phyloP scores from a whole-genome alignment of 2,888 invertebrate genomes.

The Acronicta psi region DNA sequence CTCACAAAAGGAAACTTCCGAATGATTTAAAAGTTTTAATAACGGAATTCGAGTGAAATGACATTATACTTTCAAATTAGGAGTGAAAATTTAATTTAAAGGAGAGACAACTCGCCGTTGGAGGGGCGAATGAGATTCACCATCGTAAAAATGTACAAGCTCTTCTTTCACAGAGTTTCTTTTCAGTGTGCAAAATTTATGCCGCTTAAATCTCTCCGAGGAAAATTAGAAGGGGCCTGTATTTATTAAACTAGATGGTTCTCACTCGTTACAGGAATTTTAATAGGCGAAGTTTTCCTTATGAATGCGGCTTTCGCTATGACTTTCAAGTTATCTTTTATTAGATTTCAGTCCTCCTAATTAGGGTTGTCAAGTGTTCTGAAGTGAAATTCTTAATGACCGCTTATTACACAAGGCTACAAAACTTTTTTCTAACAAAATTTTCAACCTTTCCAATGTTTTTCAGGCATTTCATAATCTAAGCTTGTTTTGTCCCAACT shows the following conservation, averaged over 20 bases:
- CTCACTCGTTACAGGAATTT: slow-evolving; percentile 87
- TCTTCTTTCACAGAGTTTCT: slow-evolving; percentile 87
- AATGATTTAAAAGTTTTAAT: slow-evolving; percentile 90
- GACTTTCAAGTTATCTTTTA: slow-evolving; percentile 86
- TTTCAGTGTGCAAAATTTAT: slow-evolving; percentile 87
- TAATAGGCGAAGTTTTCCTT: slow-evolving; percentile 86
- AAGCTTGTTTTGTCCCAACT: slow-evolving; percentile 19
- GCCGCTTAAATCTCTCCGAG: slow-evolving; percentile 85
- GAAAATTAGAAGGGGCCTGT: slow-evolving; percentile 86
- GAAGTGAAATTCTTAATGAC: slow-evolving; percentile 79
- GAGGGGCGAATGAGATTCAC: slow-evolving; percentile 85
- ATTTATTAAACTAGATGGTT: slow-evolving; percentile 87
- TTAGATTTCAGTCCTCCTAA: slow-evolving; percentile 82
- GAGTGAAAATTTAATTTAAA: slow-evolving; percentile 90
- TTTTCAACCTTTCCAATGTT: slow-evolving; percentile 1
- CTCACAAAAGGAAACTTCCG: slow-evolving; percentile 80
- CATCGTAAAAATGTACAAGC: slow-evolving; percentile 88
- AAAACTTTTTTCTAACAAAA: slow-evolving; percentile 37
- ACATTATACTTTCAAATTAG: slow-evolving; percentile 90
- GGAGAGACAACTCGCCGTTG: slow-evolving; percentile 86
- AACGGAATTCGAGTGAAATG: slow-evolving; percentile 89
- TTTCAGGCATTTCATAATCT: slow-evolving; percentile 11
- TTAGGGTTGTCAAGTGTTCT: slow-evolving; percentile 81
- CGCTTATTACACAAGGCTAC: slow-evolving; percentile 56
- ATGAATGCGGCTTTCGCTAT: slow-evolving; percentile 84